Conservation (phyloP, 2,113 vertebrate genomes). For the Cephalophus harveyi region DNA sequence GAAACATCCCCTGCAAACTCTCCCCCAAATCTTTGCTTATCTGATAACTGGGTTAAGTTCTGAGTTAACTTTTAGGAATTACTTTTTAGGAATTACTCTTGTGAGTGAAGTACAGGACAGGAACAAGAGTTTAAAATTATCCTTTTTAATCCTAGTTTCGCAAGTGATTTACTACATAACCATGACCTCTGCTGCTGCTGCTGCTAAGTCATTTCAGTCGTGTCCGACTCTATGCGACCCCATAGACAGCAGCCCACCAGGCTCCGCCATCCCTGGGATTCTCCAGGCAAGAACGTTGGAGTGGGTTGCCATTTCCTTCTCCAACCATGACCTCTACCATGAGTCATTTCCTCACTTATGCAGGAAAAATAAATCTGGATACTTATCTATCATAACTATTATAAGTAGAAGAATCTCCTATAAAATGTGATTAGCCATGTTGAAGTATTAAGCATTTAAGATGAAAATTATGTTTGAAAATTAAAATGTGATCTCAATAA, state of each 20-base stretch:
- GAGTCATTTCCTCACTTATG: not conserved
- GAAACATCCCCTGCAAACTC: not conserved
- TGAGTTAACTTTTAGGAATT: not conserved
- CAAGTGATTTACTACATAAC: conserved; percentile 28
- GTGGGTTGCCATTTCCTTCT: too few relatives aligned
- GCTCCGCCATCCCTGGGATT: too few relatives aligned
- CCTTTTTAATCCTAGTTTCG: not conserved
- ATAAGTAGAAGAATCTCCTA: not conserved
- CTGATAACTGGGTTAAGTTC: not conserved
- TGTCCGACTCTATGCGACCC: too few relatives aligned
- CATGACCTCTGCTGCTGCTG: not conserved
- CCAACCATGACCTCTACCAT: not conserved
- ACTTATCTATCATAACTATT: conserved; percentile 23
- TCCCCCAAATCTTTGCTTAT: not conserved
- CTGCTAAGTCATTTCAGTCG: too few relatives aligned
- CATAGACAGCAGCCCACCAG: too few relatives aligned
- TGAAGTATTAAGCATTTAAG: conserved; percentile 19
- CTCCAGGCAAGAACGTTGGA: too few relatives aligned
- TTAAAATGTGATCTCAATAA: conserved; percentile 35
- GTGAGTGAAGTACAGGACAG: not conserved
- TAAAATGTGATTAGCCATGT: not conserved
- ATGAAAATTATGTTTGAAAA: conserved; percentile 45
- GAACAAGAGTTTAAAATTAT: not conserved
- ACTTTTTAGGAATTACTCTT: not conserved
- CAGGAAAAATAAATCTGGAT: not conserved